A percentile compares a stretch with the other conserved stretches of the same genome.
These are phyloP conservation scores for Cervus canadensis DNA, from an alignment of 2,113 vertebrate genomes.

Conservation along the genomic window DNA sequence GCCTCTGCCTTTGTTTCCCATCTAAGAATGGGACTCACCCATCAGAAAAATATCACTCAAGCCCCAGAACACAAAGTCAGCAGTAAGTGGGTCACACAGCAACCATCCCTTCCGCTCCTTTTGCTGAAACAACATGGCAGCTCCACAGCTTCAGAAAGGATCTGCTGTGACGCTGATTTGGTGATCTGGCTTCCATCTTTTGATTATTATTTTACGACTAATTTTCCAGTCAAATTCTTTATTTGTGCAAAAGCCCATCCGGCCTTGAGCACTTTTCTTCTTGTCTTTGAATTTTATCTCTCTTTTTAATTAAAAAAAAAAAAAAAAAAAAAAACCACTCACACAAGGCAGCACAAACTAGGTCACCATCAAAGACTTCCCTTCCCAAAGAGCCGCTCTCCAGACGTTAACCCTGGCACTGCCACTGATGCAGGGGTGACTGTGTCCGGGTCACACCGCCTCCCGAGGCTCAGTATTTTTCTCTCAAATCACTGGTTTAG, in stretches of 20 bases:
- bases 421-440: rapidly evolving
- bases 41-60: not conserved
- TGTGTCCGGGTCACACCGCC: not conserved
- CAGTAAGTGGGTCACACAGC: not conserved
- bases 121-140: not conserved
- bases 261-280: conserved; percentile 77
- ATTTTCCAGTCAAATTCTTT: conserved; percentile 78
- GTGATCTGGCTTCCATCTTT: conserved; percentile 41
- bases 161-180: conserved; percentile 41
- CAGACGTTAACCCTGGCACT: not conserved
- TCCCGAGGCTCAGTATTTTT: not conserved
- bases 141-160: not conserved
- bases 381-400: not conserved
- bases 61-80: not conserved
- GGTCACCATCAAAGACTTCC: conserved; percentile 64
- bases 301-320: conserved; percentile 70
- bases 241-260: conserved; percentile 73
- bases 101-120: not conserved
- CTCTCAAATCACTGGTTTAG: not conserved
- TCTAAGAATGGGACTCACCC: not conserved
- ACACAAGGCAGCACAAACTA: conserved; percentile 43
- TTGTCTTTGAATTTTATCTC: conserved; percentile 82
- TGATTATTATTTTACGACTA: conserved; percentile 52
- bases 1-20: not conserved
- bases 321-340: conserved; percentile 42